Evolutionary conservation across 2,797 vertebrate species (phyloP).

Genomic region (Spheniscus humboldti): DNA sequence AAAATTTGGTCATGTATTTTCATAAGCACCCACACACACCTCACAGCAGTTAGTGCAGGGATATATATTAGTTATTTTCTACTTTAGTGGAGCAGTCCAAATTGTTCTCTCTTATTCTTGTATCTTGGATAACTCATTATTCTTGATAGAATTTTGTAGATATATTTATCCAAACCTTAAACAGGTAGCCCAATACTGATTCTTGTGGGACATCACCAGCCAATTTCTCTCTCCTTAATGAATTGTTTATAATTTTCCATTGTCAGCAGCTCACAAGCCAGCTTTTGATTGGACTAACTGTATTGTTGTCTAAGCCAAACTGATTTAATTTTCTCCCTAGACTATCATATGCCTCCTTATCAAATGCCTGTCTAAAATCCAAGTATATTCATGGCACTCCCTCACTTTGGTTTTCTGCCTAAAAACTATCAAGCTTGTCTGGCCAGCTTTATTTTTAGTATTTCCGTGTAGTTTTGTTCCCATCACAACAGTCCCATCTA

Average conservation of each 20-base stretch:
- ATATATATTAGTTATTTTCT: not conserved
- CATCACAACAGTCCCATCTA: not conserved
- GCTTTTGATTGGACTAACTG: not conserved
- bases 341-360: not conserved
- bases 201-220: not conserved
- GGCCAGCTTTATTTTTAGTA: slow-evolving; percentile 7
- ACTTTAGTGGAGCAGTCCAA: not conserved
- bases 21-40: not conserved
- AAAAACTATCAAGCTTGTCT: not conserved
- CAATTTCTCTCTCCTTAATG: not conserved
- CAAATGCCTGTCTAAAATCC: not conserved
- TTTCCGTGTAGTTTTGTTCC: not conserved
- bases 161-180: not conserved
- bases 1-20: not conserved
- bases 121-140: not conserved
- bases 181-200: not conserved
- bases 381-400: not conserved
- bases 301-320: not conserved
- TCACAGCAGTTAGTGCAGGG: not conserved
- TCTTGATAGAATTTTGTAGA: not conserved
- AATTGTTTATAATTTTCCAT: not conserved
- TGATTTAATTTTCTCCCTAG: not conserved
- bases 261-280: not conserved
- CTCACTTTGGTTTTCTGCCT: not conserved
- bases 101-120: not conserved